Conservation (phyloP, 2,888 invertebrate species). For the Brachypalpus laphriformis region DNA sequence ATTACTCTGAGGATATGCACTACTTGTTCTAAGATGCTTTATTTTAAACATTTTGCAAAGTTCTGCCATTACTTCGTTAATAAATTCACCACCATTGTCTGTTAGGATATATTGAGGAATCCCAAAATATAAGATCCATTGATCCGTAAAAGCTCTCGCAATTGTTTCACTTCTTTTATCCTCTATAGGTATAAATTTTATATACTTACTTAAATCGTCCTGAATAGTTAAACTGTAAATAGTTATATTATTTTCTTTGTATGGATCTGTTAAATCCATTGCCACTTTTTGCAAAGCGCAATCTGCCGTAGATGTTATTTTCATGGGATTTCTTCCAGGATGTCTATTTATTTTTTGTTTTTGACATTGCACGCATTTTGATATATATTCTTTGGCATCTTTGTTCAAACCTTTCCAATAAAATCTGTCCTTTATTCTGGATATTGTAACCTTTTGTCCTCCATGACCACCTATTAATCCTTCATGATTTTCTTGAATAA, state of each 20-base stretch:
- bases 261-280: slow-evolving; percentile 35
- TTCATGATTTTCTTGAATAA: slow-evolving; percentile 9
- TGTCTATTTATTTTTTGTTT: slow-evolving; percentile 37
- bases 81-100: slow-evolving; percentile 18
- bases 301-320: slow-evolving; percentile 15
- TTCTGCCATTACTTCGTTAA: slow-evolving; percentile 14
- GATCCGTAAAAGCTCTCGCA: slow-evolving; percentile 13
- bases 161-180: slow-evolving; percentile 8
- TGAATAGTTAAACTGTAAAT: slow-evolving; percentile 19
- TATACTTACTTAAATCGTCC: slow-evolving; percentile 23
- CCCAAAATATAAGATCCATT: slow-evolving; percentile 14
- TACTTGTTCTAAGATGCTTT: slow-evolving; percentile 15
- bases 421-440: slow-evolving; percentile 13
- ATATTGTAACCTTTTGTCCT: slow-evolving; percentile 8
- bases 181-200: slow-evolving; percentile 5
- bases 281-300: slow-evolving; percentile 24
- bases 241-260: slow-evolving; percentile 6
- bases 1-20: slow-evolving; percentile 4
- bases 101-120: slow-evolving; percentile 17
- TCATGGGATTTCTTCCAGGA: slow-evolving; percentile 21
- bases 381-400: background rate
- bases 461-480: slow-evolving; percentile 18
- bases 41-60: slow-evolving; percentile 6
- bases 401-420: slow-evolving; percentile 1
- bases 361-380: background rate